Evolutionary conservation across 2,113 vertebrate genomes (phyloP).

Genomic region (Oriolus oriolus): DNA sequence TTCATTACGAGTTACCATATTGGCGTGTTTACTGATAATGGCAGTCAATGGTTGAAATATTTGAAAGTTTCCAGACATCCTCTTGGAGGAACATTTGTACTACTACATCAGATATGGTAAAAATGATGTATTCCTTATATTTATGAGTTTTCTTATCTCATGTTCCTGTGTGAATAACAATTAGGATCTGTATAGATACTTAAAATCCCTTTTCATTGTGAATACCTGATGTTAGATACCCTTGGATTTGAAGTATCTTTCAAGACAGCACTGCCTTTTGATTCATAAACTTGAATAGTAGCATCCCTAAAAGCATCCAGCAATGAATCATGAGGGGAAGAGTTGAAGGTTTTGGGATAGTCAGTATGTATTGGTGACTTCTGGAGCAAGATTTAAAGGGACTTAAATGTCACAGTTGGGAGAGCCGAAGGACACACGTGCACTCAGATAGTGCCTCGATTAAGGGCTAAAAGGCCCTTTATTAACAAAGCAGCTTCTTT

Average conservation of each 20-base stretch:
- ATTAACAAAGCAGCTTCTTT: too few relatives aligned
- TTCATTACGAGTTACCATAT: not conserved
- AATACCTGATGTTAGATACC: not conserved
- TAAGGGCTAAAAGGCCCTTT: too few relatives aligned
- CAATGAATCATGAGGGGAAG: not conserved
- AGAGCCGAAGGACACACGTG: too few relatives aligned
- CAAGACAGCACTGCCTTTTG: not conserved
- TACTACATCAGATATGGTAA: not conserved
- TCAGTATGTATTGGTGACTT: not conserved
- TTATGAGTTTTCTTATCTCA: not conserved
- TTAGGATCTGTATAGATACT: not conserved
- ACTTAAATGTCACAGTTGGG: too few relatives aligned
- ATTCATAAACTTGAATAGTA: not conserved
- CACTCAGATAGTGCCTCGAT: too few relatives aligned
- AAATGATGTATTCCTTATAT: not conserved
- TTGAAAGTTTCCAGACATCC: not conserved
- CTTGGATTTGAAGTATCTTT: not conserved
- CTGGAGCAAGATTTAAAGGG: not conserved
- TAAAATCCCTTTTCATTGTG: not conserved
- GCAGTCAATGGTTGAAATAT: not conserved
- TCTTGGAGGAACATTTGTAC: not conserved
- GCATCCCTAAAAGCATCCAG: not conserved
- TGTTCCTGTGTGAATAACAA: not conserved
- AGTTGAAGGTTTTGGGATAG: not conserved
- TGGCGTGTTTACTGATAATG: not conserved